phyloP scores from a whole-genome alignment of 2,888 invertebrate species.

The Thecocarcelia acutangulata region DNA sequence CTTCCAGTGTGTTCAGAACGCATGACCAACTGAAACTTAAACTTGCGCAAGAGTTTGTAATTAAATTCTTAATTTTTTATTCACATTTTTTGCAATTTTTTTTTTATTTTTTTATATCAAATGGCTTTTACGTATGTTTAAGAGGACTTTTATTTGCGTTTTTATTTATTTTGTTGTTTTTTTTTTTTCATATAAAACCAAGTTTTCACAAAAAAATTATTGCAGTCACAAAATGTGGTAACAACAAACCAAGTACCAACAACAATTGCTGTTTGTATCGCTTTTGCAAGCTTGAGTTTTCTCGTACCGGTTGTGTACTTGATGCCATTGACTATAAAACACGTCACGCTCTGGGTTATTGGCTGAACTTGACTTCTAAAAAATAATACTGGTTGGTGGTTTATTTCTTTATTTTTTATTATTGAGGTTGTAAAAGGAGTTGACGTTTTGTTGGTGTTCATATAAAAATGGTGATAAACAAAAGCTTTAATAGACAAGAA shows the following conservation, averaged over 20 bases:
- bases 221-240: constrained; percentile 11
- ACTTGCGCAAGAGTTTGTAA: constrained; percentile 40
- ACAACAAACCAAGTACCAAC: constrained; percentile 1
- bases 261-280: background rate
- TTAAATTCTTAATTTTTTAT: background rate
- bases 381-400: constrained; percentile 2
- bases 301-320: constrained; percentile 16
- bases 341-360: constrained; percentile 63
- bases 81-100: background rate
- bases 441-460: background rate
- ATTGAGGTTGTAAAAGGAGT: constrained; percentile 18
- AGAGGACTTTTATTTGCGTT: background rate
- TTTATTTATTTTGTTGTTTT: too few species aligned
- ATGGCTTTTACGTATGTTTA: background rate
- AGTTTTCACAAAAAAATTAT: constrained; percentile 8
- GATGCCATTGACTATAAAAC: constrained; percentile 49
- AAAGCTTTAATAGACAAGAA: background rate
- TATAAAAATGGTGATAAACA: constrained; percentile 7
- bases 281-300: background rate
- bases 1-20: constrained; percentile 20
- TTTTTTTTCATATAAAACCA: background rate
- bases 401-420: constrained; percentile 3
- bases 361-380: constrained; percentile 60
- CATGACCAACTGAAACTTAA: constrained; percentile 51
- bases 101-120: too few species aligned